Evolutionary conservation across 2,113 vertebrate species (phyloP).

Genomic region (human (Homo sapiens)): GRCh38 chr20:57139501-57140000

Average conservation of each 20-base stretch:
- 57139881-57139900: neutral
- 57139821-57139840: neutral
- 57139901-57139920: neutral
- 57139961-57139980: neutral
- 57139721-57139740: neutral
- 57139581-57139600: rapidly evolving
- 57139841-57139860: neutral
- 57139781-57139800: neutral
- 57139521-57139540: neutral
- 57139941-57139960: neutral
- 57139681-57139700: neutral
- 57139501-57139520: neutral
- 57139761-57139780: neutral
- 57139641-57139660: neutral
- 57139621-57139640: neutral
- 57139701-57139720: no score
- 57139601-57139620: rapidly evolving
- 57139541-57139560: rapidly evolving
- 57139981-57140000: neutral
- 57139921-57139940: neutral
- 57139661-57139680: rapidly evolving
- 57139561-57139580: neutral
- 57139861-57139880: neutral
- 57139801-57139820: neutral
- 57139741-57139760: neutral